Percentiles rank a stretch among this genome's conserved stretches.
Evolutionary conservation across 2,797 vertebrate genomes (phyloP).

Genomic region (Lagorchestes hirsutus): DNA sequence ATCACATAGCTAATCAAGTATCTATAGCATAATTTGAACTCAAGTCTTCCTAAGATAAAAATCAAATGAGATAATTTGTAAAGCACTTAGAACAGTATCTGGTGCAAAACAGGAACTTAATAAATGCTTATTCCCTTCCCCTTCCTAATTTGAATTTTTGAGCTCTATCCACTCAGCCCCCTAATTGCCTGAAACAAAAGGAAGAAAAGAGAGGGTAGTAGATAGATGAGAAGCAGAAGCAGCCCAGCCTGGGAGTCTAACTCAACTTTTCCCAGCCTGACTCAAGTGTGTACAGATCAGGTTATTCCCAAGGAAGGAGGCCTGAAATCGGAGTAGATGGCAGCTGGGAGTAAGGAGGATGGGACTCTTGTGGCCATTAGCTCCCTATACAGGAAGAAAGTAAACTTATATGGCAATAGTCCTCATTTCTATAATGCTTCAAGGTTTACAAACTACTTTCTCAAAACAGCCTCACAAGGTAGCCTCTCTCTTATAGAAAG

Average conservation of each 20-base stretch:
- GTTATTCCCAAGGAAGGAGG: neutral
- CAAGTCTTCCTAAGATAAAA: neutral
- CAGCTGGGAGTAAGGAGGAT: neutral
- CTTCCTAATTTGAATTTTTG: neutral
- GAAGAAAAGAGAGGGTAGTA: neutral
- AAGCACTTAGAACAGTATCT: neutral
- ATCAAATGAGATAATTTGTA: neutral
- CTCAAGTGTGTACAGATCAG: neutral
- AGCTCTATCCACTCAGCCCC: neutral
- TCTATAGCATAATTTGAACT: neutral
- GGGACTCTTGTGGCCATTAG: neutral
- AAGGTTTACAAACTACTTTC: neutral
- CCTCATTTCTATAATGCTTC: neutral
- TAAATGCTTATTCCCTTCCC: neutral
- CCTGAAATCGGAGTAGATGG: neutral
- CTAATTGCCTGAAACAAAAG: neutral
- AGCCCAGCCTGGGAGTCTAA: neutral
- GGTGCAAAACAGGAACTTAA: neutral
- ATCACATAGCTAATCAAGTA: neutral
- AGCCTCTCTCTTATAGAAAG: neutral
- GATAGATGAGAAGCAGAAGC: neutral
- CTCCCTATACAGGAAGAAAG: neutral
- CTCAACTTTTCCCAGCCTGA: neutral
- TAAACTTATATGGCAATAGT: neutral
- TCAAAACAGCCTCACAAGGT: neutral